Evolutionary conservation across 1,140 invertebrate genomes (phyloP).

Genomic region (Diuraphis noxia): DNA sequence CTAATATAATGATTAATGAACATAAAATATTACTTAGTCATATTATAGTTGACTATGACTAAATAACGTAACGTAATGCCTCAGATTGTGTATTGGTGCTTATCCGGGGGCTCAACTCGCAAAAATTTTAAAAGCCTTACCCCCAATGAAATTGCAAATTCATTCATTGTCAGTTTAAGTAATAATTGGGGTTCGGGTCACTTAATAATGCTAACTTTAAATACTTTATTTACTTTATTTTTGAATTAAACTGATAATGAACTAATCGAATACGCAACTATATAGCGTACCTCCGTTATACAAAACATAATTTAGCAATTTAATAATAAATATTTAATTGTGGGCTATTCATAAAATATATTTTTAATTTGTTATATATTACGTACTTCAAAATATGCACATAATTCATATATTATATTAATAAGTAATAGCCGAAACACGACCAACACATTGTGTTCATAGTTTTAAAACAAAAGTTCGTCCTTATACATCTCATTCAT

Average conservation of each 20-base stretch:
- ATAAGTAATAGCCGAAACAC: not conserved
- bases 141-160: not conserved
- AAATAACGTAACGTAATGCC: not conserved
- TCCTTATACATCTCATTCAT: not conserved
- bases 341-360: not conserved
- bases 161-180: not conserved
- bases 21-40: not conserved
- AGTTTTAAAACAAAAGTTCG: not conserved
- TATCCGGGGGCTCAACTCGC: not conserved
- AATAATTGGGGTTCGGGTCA: not conserved
- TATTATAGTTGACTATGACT: not conserved
- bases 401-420: not conserved
- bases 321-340: not conserved
- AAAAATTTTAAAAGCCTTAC: not conserved
- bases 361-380: not conserved
- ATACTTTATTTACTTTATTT: too few species aligned
- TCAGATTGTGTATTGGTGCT: not conserved
- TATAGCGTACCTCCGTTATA: not conserved
- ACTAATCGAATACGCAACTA: not conserved
- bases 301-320: not conserved
- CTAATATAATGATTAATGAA: not conserved
- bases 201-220: not conserved
- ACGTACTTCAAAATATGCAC: not conserved
- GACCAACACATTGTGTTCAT: not conserved
- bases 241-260: not conserved